phyloP scores from a whole-genome alignment of 1,140 invertebrate species.

The Listronotus bonariensis region DNA sequence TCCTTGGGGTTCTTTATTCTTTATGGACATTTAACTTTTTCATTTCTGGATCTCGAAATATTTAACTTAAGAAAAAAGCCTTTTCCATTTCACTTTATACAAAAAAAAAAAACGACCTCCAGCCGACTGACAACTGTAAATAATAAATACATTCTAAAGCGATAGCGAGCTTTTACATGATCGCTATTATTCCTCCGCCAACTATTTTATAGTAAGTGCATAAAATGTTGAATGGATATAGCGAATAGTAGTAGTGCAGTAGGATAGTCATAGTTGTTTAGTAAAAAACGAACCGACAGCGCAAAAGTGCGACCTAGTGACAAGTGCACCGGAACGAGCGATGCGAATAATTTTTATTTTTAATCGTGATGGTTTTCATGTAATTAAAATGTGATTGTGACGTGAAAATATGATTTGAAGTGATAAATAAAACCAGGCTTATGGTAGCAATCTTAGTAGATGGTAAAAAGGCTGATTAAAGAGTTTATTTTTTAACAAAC shows the following conservation, averaged over 20 bases:
- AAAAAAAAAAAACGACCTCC: constrained; percentile 21
- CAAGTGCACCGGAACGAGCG: constrained; percentile 32
- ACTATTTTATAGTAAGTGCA: constrained; percentile 39
- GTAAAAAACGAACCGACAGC: constrained; percentile 30
- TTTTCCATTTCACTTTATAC: no score
- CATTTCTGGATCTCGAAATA: no score
- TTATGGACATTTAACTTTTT: no score
- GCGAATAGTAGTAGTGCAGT: constrained; percentile 33
- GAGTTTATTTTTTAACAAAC: no score
- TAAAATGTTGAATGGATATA: constrained; percentile 35
- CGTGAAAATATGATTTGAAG: neutral
- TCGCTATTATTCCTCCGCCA: constrained; percentile 35
- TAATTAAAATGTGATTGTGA: neutral
- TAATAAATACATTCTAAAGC: constrained; percentile 32
- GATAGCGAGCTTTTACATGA: constrained; percentile 22
- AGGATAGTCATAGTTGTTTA: constrained; percentile 30
- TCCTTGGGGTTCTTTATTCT: no score
- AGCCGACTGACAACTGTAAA: constrained; percentile 30
- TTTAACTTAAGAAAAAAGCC: no score
- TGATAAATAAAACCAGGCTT: neutral
- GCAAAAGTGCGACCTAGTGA: constrained; percentile 23
- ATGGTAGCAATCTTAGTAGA: neutral
- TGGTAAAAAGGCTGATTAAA: no score
- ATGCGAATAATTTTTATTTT: constrained; percentile 6
- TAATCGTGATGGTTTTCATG: neutral